Conservation (phyloP, 2,888 invertebrate genomes). For the Tachina lurida region DNA sequence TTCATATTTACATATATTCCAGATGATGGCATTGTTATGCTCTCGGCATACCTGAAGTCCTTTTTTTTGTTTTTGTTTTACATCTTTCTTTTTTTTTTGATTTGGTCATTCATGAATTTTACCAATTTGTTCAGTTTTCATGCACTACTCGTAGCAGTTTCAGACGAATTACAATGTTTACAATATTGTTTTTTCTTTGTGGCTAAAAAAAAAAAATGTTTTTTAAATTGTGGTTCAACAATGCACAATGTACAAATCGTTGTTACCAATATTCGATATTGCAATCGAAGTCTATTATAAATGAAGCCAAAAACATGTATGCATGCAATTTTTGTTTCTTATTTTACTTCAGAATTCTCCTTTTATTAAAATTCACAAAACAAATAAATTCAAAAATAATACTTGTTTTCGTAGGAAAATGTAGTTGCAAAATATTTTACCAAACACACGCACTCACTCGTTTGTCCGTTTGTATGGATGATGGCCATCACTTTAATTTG, state of each 20-base stretch:
- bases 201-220: constrained; percentile 44
- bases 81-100: constrained; percentile 24
- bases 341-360: constrained; percentile 30
- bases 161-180: constrained; percentile 55
- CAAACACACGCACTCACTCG: not conserved
- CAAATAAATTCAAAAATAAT: constrained; percentile 20
- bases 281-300: constrained; percentile 52
- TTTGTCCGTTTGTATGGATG: not conserved
- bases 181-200: constrained; percentile 27
- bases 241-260: constrained; percentile 51
- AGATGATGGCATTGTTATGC: constrained; percentile 56
- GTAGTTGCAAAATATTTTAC: not conserved
- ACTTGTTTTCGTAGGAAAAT: not conserved
- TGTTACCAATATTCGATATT: constrained; percentile 55
- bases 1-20: constrained; percentile 7
- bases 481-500: not conserved
- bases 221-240: constrained; percentile 65
- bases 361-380: constrained; percentile 35
- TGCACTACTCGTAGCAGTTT: constrained; percentile 37
- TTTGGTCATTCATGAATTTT: constrained; percentile 65
- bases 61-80: constrained; percentile 19
- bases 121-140: constrained; percentile 66
- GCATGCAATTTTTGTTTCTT: constrained; percentile 51
- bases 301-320: constrained; percentile 46
- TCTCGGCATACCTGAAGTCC: constrained; percentile 60